Base-by-base conservation (phyloP, 2,113 vertebrate genomes). In the Micromys minutus region DNA sequence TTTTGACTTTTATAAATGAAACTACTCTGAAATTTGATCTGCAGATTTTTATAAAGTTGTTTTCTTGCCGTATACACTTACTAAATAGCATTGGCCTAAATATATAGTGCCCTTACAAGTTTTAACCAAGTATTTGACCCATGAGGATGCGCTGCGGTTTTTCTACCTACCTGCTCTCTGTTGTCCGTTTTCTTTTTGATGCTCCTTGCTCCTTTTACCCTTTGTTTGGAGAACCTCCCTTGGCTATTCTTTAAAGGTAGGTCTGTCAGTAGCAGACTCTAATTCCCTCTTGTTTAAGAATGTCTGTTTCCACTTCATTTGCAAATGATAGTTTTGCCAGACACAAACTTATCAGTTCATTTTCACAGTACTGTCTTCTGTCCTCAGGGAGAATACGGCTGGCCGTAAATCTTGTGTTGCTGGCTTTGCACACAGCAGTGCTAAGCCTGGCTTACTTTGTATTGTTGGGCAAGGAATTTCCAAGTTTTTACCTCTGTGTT, bases 251-350 rank as follows among this genome's bases (percentile, higher is more conserved):
- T 85, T 71, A 84, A 61, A 90, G 50, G 42, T 90, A 47, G 57
- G 17, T 85, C 80, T 96, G 11, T 65, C 75, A 67, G 26, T 67
- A 34, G 88, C 79, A n/a, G 1, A 79, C 85, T 76, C 88, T 67
- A 63, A 29, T 86, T 96, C 86, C 88, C 45, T 52, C 26, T 91
- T 36, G 26, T 75, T 76, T 87, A 45, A 93, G 65, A 79, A 67
- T 75, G n/a, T 88, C 75, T 57, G 31, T 89, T 95, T 89, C 69
- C 12, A 74, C 55, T 89, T 96, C 19, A 83, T 87, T 93, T 87
- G 29, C 36, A 34, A 94, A 69, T 80, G 50, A 61, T 55, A 75
- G 31, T 61, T 94, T 95, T 76, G 50, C 83, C 63, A 86, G 61
- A 36, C n/a, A 47, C 19, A 65, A 42, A 91, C 17, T 69, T 84